These are phyloP conservation scores for Melieria picta DNA, from an alignment of 2,888 invertebrate genomes.

Conservation along the genomic window DNA sequence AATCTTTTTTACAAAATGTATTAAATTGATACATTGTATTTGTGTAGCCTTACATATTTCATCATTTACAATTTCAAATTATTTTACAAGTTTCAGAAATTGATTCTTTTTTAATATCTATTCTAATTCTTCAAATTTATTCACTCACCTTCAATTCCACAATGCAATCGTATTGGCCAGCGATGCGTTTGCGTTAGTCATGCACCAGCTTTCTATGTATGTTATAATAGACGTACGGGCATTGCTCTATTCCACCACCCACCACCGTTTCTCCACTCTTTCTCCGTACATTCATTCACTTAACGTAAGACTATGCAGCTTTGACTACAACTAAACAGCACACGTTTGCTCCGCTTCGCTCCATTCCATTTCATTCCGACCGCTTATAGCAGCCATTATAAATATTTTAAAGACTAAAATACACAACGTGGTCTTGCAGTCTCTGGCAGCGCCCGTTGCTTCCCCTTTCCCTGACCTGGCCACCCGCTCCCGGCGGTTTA, in stretches of 20 bases:
- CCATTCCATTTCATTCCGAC: constrained; percentile 11
- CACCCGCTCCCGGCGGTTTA: constrained; percentile 37
- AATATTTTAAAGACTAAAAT: constrained; percentile 23
- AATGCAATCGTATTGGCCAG: constrained; percentile 22
- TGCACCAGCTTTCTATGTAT: constrained; percentile 9
- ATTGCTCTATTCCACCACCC: neutral
- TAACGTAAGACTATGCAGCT: constrained; percentile 24
- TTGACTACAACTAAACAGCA: constrained; percentile 20
- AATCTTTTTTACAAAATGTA: too few relatives aligned
- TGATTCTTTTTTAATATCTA: neutral
- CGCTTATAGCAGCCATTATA: constrained; percentile 7
- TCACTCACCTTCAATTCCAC: constrained; percentile 5
- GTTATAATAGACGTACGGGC: neutral
- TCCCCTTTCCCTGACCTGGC: neutral
- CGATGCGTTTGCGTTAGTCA: constrained; percentile 7
- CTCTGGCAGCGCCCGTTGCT: constrained; percentile 4
- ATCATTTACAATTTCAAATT: too few relatives aligned
- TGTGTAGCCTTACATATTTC: too few relatives aligned
- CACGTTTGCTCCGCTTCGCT: neutral
- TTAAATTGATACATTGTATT: too few relatives aligned
- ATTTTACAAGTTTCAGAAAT: too few relatives aligned
- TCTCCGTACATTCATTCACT: constrained; percentile 13
- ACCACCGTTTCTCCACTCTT: constrained; percentile 8
- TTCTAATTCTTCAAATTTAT: neutral
- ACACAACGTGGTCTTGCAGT: constrained; percentile 1